Evolutionary conservation across 2,888 invertebrate species (phyloP), one percentile per base, ranked within the genome.

Genomic region (Conchocele bisecta): DNA sequence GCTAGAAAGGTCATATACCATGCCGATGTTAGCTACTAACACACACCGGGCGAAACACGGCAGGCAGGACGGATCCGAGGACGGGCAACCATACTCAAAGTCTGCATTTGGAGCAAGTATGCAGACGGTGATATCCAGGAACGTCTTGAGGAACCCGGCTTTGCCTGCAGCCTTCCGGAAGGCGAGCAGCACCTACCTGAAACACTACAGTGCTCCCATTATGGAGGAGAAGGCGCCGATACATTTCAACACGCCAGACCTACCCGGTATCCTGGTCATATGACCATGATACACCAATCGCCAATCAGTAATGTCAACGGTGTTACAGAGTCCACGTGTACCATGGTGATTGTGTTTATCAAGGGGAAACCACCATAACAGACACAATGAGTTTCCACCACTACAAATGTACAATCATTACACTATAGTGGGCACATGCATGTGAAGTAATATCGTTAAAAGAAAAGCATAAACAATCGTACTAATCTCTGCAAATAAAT

Each of bases 1-100:
- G 28, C 48, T 83, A 24, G 81, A 79, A 37, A 66, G 75, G 0
- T 66, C 79, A 3, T 81, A 80, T 51, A 60, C 56, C 13, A 53
- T 80, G 13, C 81, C 83, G 5, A 63, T 60, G 9, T 53, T 83
- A 0, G 48, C 73, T 59, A 63, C 73, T 3, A 75, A 73, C 46
- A 59, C 74, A 1, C 70, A 53, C 31, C 56, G 65, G 58, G 15
- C 68, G 17, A 50, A 71, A 48, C 48, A 64, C 33, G 39, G 57
- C 15, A 65, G 58, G 31, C 41, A 60, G 15, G 48, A 63, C 24
- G 51, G 57, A 22, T 44, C 56, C 26, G 20, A 48, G 15, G 54
- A 60, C 20, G 56, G 50, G 1, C 51, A 66, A 50, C 67, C 61
- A 22, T 77, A 74, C 53, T 54, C 74, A 9, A 77, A 77, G 42